A percentile compares a stretch with the other conserved stretches of the same genome.
These are phyloP conservation scores for Eupristina koningsbergeri DNA, from an alignment of 1,140 invertebrate species.

Conservation along the genomic window DNA sequence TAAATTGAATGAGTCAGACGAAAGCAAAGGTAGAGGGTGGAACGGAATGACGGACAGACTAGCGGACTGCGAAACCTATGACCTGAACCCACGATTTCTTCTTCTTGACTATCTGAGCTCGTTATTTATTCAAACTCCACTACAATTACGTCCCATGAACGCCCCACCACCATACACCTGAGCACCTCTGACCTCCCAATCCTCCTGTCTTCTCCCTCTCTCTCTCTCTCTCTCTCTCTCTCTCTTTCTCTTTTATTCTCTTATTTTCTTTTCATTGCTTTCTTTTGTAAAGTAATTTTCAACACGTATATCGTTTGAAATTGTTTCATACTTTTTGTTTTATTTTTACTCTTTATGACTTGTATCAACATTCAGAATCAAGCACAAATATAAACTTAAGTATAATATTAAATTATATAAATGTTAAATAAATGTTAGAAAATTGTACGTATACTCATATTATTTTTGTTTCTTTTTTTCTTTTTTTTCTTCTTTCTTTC, in stretches of 20 bases:
- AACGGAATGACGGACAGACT: no score
- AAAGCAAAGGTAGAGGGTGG: no score
- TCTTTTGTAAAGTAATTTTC: not conserved
- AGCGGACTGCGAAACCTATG: constrained; percentile 10
- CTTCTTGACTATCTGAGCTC: constrained; percentile 32
- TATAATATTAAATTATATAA: no score
- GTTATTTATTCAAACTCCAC: constrained; percentile 52
- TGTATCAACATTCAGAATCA: not conserved
- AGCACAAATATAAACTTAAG: no score
- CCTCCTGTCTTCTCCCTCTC: no score
- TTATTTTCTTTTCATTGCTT: not conserved
- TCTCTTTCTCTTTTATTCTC: not conserved
- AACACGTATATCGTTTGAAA: not conserved
- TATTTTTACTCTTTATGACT: not conserved
- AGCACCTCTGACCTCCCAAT: constrained; percentile 5
- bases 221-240: not conserved
- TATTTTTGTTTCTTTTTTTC: no score
- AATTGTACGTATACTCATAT: no score
- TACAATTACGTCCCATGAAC: constrained; percentile 38
- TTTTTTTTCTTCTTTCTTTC: no score
- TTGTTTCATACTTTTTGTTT: not conserved
- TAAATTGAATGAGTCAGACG: constrained; percentile 49
- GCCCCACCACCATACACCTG: constrained; percentile 15
- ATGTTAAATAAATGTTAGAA: no score
- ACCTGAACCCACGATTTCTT: constrained; percentile 29